These are phyloP conservation scores for Mellilla xanthometata DNA, from an alignment of 2,888 invertebrate genomes.

Conservation along the genomic window DNA sequence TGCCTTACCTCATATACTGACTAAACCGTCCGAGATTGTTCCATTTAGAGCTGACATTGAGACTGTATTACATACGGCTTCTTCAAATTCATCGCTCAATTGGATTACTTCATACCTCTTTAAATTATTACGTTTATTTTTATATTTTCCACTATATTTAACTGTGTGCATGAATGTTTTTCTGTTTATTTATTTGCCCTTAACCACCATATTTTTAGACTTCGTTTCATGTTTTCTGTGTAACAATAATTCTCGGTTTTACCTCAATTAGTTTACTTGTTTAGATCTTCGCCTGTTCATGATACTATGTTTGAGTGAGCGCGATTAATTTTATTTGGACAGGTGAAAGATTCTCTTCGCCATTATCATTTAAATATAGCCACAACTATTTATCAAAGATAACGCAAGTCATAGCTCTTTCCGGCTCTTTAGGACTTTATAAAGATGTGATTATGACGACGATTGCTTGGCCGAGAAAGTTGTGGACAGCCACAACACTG, in stretches of 20 bases:
- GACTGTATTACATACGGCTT: constrained; percentile 40
- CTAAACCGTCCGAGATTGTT: constrained; percentile 8
- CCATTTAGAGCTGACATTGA: constrained; percentile 24
- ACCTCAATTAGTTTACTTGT: constrained; percentile 23
- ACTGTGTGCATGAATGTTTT: constrained; percentile 61
- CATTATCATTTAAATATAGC: constrained; percentile 29
- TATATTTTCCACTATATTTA: constrained; percentile 36
- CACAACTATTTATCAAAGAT: constrained; percentile 32
- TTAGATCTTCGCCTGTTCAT: constrained; percentile 19
- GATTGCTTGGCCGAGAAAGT: constrained; percentile 9
- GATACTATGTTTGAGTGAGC: constrained; percentile 20
- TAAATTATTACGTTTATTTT: constrained; percentile 26
- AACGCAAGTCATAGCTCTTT: constrained; percentile 32
- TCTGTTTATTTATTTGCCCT: constrained; percentile 55
- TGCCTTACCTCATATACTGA: background rate
- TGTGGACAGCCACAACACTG: background rate
- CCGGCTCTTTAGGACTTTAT: constrained; percentile 13
- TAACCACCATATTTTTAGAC: constrained; percentile 62
- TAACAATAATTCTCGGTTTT: constrained; percentile 19
- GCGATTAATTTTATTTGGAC: constrained; percentile 31
- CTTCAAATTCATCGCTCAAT: constrained; percentile 48
- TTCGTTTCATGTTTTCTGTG: constrained; percentile 14
- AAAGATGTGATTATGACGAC: constrained; percentile 4
- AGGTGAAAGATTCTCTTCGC: constrained; percentile 26
- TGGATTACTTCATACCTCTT: constrained; percentile 38